phyloP scores from a whole-genome alignment of 2,888 invertebrate species.

The Cantharis nigra region DNA sequence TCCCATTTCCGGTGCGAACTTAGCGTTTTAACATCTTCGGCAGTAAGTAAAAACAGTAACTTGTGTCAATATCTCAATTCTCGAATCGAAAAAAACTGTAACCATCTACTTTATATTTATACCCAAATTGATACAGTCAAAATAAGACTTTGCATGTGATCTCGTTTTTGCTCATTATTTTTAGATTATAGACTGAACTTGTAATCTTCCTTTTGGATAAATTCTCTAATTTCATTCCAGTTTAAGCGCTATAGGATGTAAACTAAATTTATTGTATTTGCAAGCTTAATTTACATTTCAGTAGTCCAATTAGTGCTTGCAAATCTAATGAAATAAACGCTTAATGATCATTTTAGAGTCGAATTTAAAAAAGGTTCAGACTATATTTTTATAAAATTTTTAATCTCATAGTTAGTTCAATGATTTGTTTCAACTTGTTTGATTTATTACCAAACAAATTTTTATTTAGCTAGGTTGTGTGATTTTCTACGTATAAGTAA shows the following conservation, averaged over 20 bases:
- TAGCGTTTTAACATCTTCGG: no score
- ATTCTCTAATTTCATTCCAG: not conserved
- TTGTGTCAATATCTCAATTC: no score
- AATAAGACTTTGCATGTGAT: not conserved
- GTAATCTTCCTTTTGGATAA: not conserved
- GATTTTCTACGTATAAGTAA: not conserved
- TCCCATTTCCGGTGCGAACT: no score
- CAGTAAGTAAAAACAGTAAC: no score
- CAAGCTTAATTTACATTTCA: not conserved
- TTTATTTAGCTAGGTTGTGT: not conserved
- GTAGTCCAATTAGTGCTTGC: not conserved
- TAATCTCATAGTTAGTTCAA: not conserved
- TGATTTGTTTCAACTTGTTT: not conserved
- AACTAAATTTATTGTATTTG: not conserved
- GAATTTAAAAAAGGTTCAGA: not conserved
- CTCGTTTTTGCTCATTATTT: not conserved
- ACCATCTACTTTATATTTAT: not conserved
- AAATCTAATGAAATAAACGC: not conserved
- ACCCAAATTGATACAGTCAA: not conserved
- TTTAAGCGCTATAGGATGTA: not conserved
- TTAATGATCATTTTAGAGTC: not conserved
- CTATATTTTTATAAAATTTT: not conserved
- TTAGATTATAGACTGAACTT: not conserved
- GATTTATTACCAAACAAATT: not conserved
- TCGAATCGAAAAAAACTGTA: not conserved